Evolutionary conservation across 2,888 invertebrate species (phyloP).

Genomic region (Griposia aprilina): DNA sequence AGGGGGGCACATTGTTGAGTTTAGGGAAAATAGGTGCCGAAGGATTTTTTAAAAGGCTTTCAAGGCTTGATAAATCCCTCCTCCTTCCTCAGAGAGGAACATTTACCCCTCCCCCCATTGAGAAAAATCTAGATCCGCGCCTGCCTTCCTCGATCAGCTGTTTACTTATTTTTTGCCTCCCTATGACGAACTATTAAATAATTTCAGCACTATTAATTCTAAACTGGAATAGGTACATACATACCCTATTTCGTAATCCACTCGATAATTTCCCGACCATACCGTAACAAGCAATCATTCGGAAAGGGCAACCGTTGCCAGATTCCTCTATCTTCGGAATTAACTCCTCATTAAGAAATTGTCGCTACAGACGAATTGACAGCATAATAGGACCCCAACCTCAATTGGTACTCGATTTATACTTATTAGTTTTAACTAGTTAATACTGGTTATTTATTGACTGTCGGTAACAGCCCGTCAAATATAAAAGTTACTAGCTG

Average conservation of each 20-base stretch:
- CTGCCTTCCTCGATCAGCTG: background rate
- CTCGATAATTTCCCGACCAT: constrained; percentile 51
- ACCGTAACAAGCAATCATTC: constrained; percentile 53
- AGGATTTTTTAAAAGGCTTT: too few species aligned
- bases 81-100: too few species aligned
- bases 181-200: background rate
- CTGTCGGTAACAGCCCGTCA: constrained; percentile 17
- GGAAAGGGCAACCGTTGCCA: constrained; percentile 55
- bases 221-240: background rate
- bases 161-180: background rate
- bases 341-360: constrained; percentile 69
- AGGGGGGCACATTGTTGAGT: too few species aligned
- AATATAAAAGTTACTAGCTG: background rate
- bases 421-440: constrained; percentile 58
- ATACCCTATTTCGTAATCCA: constrained; percentile 33
- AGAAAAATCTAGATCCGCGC: too few species aligned
- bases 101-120: too few species aligned
- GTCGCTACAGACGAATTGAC: constrained; percentile 65
- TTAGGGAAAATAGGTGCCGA: too few species aligned
- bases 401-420: constrained; percentile 60
- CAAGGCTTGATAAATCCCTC: too few species aligned
- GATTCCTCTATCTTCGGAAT: constrained; percentile 64
- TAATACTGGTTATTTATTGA: constrained; percentile 62
- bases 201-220: constrained; percentile 17
- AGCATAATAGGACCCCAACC: constrained; percentile 62